A percentile compares a stretch with the other conserved stretches of the same genome.
Evolutionary conservation across 2,113 vertebrate genomes (phyloP).

Genomic region (Notechis scutatus): DNA sequence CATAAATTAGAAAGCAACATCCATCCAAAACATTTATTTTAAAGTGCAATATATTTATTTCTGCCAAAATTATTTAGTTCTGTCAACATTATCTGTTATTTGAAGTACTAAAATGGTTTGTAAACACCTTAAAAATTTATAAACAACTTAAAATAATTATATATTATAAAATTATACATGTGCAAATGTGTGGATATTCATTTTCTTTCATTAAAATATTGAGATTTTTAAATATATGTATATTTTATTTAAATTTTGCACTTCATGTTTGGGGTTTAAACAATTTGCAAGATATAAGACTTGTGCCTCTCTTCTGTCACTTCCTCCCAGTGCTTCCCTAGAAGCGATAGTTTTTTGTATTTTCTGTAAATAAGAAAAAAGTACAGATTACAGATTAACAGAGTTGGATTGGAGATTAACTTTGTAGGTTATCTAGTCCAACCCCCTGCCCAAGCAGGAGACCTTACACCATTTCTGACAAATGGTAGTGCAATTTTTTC

Average conservation of each 20-base stretch:
- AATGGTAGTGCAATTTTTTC: too few relatives aligned
- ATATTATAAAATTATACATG: slow-evolving; percentile 76
- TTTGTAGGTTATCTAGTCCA: too few relatives aligned
- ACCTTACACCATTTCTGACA: too few relatives aligned
- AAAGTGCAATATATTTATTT: slow-evolving; percentile 99
- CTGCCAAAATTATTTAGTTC: slow-evolving; percentile 77
- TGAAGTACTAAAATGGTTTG: slow-evolving; percentile 89
- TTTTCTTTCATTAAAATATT: slow-evolving; percentile 76
- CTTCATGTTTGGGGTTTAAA: background rate
- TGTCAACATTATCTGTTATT: slow-evolving; percentile 89
- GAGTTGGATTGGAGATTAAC: too few relatives aligned
- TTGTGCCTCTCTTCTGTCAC: background rate
- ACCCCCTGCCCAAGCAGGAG: too few relatives aligned
- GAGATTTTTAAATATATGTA: slow-evolving; percentile 59
- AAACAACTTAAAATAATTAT: slow-evolving; percentile 70
- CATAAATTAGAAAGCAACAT: slow-evolving; percentile 72
- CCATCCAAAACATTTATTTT: slow-evolving; percentile 79
- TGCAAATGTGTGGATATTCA: slow-evolving; percentile 70
- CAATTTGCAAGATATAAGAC: background rate
- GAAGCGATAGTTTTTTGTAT: background rate
- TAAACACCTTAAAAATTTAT: slow-evolving; percentile 88
- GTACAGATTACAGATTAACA: too few relatives aligned
- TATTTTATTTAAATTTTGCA: slow-evolving; percentile 30
- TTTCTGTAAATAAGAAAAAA: background rate
- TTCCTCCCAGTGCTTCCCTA: background rate